A percentile compares a stretch with the other conserved stretches of the same genome.
Conservation (phyloP, 2,797 vertebrate species). For the Furcifer pardalis region DNA sequence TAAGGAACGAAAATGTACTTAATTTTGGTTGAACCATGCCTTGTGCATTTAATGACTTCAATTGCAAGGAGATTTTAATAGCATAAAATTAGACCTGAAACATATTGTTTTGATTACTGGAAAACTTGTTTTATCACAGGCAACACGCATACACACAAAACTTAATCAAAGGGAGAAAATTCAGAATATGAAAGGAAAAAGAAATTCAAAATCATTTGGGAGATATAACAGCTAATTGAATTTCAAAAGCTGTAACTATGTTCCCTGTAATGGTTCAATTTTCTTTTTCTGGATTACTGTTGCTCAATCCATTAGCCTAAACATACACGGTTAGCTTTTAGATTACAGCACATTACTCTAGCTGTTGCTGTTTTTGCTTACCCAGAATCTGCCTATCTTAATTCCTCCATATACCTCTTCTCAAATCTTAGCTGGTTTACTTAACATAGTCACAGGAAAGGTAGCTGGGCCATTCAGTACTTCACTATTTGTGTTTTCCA, state of each 20-base stretch:
- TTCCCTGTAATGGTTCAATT: slow-evolving; percentile 51
- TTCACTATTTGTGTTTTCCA: slow-evolving; percentile 31
- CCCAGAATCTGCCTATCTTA: not conserved
- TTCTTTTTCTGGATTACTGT: slow-evolving; percentile 59
- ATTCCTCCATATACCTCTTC: not conserved
- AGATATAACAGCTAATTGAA: slow-evolving; percentile 65
- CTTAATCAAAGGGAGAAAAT: slow-evolving; percentile 62
- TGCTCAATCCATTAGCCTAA: slow-evolving; percentile 63
- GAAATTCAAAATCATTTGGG: slow-evolving; percentile 45
- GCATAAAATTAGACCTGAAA: slow-evolving; percentile 32
- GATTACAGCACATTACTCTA: slow-evolving; percentile 43
- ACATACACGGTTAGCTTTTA: slow-evolving; percentile 57
- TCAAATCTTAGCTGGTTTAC: slow-evolving; percentile 30
- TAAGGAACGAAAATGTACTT: not conserved
- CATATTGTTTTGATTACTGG: slow-evolving; percentile 44
- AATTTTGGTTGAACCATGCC: slow-evolving; percentile 3
- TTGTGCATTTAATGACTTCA: not conserved
- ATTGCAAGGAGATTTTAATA: slow-evolving; percentile 49
- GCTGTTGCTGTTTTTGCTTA: slow-evolving; percentile 21
- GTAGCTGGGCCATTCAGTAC: slow-evolving; percentile 15
- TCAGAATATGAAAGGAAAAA: slow-evolving; percentile 58
- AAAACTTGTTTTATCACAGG: slow-evolving; percentile 35
- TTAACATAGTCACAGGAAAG: slow-evolving; percentile 34
- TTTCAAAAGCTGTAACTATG: slow-evolving; percentile 61
- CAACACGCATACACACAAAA: slow-evolving; percentile 37